Base-by-base conservation (phyloP, 2,113 vertebrate species). In the Gadus macrocephalus region DNA sequence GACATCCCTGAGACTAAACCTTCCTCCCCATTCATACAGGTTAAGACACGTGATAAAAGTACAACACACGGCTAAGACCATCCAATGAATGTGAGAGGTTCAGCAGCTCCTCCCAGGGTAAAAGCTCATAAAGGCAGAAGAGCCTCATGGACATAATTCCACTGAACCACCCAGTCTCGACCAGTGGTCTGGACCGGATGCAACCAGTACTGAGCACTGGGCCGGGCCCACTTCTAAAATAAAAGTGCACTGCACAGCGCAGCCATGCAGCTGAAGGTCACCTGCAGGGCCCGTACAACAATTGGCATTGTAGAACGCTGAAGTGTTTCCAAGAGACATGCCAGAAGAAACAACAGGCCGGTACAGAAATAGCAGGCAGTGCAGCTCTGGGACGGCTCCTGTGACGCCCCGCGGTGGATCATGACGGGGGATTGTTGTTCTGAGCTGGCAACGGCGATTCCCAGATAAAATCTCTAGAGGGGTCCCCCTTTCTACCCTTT, bases 241-340 rank as follows among this genome's bases (percentile, higher is more conserved):
- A 62, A 68, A 74, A 75, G 66, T 61, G 15, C 38, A 69, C 78
- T 76, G 83, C 87, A 75, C 66, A 56, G 15, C 38, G 68, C 78
- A 78, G 83, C 87, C n/a, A n/a, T 84, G 81, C 81, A 38, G 31
- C 53, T 84, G 77, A 92, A 92, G 89, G 91, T 91, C 88, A 55
- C 70, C 62, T 67, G 17, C 38, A 55, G 53, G 67, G 64, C 71
- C 73, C 35, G 22, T 75, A 60, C 62, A 86, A 88, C 89, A 89
- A 90, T 86, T 83, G 88, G 68, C 82, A 75, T 85, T 86, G 88
- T 88, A 49, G 60, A 35, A 35, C 62, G 62, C 72, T 81, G 84
- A 78, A 80, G 66, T 5, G 42, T 70, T 70, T 88, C 85, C 88
- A 87, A 70, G 38, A 70, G 53, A 73, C 88, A 88, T 90, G 68